Percentiles rank a stretch among this genome's conserved stretches.
These are phyloP conservation scores for Brachyistius frenatus DNA, from an alignment of 2,113 vertebrate genomes.

Conservation along the genomic window DNA sequence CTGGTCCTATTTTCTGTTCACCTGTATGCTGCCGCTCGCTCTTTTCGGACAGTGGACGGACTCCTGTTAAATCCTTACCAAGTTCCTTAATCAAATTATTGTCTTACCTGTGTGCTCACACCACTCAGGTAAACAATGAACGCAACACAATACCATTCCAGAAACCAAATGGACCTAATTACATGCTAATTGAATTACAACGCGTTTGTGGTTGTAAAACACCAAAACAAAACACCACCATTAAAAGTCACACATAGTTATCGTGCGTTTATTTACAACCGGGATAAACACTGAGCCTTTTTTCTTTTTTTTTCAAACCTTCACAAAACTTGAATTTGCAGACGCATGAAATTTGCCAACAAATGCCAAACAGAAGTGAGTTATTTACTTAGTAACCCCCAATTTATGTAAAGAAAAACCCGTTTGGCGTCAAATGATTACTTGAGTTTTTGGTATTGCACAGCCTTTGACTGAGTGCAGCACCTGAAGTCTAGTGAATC, in stretches of 20 bases:
- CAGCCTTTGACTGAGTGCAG: constrained; percentile 47
- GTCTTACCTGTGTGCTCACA: neutral
- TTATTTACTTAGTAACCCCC: neutral
- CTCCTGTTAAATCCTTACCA: neutral
- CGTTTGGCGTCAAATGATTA: constrained; percentile 15
- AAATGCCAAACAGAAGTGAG: neutral
- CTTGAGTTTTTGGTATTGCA: constrained; percentile 39
- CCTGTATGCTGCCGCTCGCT: neutral
- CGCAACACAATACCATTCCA: constrained; percentile 29
- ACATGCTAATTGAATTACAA: constrained; percentile 63
- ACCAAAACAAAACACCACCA: constrained; percentile 9
- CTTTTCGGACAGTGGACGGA: neutral
- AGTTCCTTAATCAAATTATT: constrained; percentile 7
- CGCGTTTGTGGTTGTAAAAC: constrained; percentile 43
- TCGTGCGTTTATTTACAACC: constrained; percentile 32
- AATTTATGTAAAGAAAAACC: constrained; percentile 2
- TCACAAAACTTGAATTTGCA: constrained; percentile 34
- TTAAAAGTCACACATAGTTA: constrained; percentile 29
- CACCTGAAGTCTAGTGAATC: constrained; percentile 65
- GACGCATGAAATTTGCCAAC: constrained; percentile 1
- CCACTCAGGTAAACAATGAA: neutral
- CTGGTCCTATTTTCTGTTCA: neutral
- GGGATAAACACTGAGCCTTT: constrained; percentile 10
- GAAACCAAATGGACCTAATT: constrained; percentile 42
- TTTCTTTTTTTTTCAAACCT: neutral